Evolutionary conservation across 2,797 vertebrate genomes (phyloP).

Genomic region (Pangasius sanitwongsei): DNA sequence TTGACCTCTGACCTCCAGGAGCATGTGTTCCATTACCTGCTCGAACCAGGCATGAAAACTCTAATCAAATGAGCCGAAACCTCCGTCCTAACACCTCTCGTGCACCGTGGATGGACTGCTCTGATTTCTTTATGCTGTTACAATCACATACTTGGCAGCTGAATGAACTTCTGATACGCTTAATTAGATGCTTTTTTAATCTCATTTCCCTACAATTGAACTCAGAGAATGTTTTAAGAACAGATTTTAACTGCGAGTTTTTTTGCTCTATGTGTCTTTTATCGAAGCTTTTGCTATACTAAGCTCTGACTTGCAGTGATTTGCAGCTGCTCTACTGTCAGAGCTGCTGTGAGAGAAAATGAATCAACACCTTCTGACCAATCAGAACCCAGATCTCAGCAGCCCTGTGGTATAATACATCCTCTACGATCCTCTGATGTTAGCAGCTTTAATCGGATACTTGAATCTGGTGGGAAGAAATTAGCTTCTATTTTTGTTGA

Average conservation of each 20-base stretch:
- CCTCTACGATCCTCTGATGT: neutral
- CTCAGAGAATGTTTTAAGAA: neutral
- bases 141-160: neutral
- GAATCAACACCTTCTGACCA: neutral
- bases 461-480: slow-evolving; percentile 18
- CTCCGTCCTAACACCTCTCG: neutral
- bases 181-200: neutral
- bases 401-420: neutral
- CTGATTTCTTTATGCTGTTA: neutral
- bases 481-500: slow-evolving; percentile 18
- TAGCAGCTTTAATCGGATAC: neutral
- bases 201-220: neutral
- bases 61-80: neutral
- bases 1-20: slow-evolving; percentile 53
- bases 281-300: neutral
- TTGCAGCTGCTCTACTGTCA: neutral
- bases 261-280: neutral
- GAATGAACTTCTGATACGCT: neutral
- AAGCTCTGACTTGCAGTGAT: neutral
- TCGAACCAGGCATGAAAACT: slow-evolving; percentile 66
- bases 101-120: neutral
- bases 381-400: neutral
- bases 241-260: neutral
- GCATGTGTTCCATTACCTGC: slow-evolving; percentile 73
- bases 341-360: neutral